Percentiles rank a stretch among this genome's conserved stretches.
These are phyloP conservation scores for Nothoprocta pentlandii DNA, from an alignment of 2,113 vertebrate species.

Conservation along the genomic window DNA sequence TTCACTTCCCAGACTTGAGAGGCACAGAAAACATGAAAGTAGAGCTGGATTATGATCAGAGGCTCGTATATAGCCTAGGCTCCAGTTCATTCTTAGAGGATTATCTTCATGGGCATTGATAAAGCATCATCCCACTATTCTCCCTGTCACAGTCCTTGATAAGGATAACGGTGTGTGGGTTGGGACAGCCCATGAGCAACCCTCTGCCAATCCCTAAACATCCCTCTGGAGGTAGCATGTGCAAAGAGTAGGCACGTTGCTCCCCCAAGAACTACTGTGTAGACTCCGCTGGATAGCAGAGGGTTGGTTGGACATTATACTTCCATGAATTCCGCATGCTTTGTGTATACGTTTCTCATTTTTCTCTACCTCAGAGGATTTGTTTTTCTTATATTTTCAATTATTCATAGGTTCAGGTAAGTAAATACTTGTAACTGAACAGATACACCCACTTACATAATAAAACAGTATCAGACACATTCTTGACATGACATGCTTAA, in stretches of 20 bases:
- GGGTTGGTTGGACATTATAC: background rate
- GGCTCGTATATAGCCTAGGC: background rate
- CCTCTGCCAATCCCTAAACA: background rate
- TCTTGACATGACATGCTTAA: background rate
- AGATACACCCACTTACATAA: background rate
- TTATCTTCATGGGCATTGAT: background rate
- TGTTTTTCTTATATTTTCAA: background rate
- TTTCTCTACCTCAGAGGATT: background rate
- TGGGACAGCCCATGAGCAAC: background rate
- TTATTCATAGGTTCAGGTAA: background rate
- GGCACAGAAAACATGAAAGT: background rate
- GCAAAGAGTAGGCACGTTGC: background rate
- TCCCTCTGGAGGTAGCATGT: background rate
- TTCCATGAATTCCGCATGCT: background rate
- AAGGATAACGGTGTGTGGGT: background rate
- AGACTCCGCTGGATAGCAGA: background rate
- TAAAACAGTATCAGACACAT: background rate
- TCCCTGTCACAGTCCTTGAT: background rate
- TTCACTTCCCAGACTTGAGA: background rate
- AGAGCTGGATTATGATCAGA: background rate
- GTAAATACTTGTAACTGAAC: background rate
- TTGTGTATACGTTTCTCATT: background rate
- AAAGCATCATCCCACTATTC: background rate
- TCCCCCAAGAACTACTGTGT: fast-evolving
- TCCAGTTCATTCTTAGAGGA: background rate